These are phyloP conservation scores for Drosophila subsilvestris DNA, from an alignment of 2,888 invertebrate species.

Conservation along the genomic window DNA sequence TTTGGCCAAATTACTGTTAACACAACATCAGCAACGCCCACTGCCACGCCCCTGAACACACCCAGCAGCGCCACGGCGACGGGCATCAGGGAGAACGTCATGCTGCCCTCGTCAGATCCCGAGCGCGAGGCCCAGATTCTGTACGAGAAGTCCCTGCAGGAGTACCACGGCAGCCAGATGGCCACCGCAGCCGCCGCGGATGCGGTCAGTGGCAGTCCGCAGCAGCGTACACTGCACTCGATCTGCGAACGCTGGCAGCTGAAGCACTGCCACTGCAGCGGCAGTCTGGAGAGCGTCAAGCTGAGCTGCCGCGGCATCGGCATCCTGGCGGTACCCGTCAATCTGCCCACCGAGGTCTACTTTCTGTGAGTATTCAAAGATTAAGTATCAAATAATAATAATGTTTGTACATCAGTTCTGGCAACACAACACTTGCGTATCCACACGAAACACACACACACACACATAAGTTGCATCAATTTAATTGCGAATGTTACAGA, in stretches of 20 bases:
- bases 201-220: slow-evolving; percentile 17
- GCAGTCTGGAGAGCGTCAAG: slow-evolving; percentile 78
- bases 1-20: slow-evolving; percentile 57
- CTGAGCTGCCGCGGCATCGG: slow-evolving; percentile 83
- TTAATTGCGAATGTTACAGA: slow-evolving; percentile 1
- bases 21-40: slow-evolving; percentile 43
- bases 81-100: slow-evolving; percentile 82
- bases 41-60: slow-evolving; percentile 44
- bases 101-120: slow-evolving; percentile 82
- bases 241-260: slow-evolving; percentile 82
- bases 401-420: too few relatives aligned
- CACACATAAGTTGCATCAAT: background rate
- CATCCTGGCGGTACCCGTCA: slow-evolving; percentile 81
- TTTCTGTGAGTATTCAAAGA: slow-evolving; percentile 81
- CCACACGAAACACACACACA: background rate
- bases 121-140: slow-evolving; percentile 83
- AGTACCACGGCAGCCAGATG: slow-evolving; percentile 75
- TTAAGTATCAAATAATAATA: too few relatives aligned
- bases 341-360: slow-evolving; percentile 81
- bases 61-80: slow-evolving; percentile 33
- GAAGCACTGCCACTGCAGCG: slow-evolving; percentile 82
- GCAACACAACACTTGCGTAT: too few relatives aligned
- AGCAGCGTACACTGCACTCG: slow-evolving; percentile 70
- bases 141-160: slow-evolving; percentile 83
- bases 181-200: slow-evolving; percentile 32